Evolutionary conservation across 2,113 vertebrate genomes (phyloP).

Genomic region (Monopterus albus): DNA sequence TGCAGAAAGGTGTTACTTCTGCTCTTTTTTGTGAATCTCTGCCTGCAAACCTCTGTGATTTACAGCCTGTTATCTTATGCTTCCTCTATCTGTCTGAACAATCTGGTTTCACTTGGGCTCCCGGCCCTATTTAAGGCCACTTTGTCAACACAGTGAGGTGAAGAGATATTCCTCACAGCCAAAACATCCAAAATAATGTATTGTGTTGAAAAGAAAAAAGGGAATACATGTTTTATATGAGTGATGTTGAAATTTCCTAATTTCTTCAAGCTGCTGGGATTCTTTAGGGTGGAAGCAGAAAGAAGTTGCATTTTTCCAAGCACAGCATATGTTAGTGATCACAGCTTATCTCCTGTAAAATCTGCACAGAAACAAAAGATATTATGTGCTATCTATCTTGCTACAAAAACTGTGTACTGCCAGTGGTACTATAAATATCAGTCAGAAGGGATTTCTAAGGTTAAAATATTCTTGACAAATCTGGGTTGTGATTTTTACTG

Average conservation of each 20-base stretch:
- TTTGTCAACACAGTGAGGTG: constrained; percentile 70
- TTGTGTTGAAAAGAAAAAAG: constrained; percentile 57
- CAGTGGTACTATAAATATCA: background rate
- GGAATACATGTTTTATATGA: constrained; percentile 49
- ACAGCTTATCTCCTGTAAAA: constrained; percentile 30
- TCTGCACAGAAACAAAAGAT: background rate
- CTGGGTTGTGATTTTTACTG: background rate
- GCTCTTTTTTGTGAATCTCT: constrained; percentile 38
- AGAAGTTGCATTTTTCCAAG: constrained; percentile 37
- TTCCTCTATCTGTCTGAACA: constrained; percentile 59
- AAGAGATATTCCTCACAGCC: constrained; percentile 58
- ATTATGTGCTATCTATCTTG: background rate
- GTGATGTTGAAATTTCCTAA: constrained; percentile 62
- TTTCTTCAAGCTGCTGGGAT: constrained; percentile 74
- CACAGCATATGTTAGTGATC: constrained; percentile 30
- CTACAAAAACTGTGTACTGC: background rate
- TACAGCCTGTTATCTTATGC: constrained; percentile 55
- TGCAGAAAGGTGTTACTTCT: constrained; percentile 51
- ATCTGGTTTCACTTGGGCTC: constrained; percentile 76
- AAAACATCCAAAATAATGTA: constrained; percentile 60
- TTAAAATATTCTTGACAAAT: background rate
- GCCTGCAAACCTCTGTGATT: constrained; percentile 56
- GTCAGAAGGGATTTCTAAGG: background rate
- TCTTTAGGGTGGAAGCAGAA: constrained; percentile 51
- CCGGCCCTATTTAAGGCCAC: constrained; percentile 63